These are phyloP conservation scores for Antitype chi DNA, from an alignment of 2,888 invertebrate genomes.

Conservation along the genomic window DNA sequence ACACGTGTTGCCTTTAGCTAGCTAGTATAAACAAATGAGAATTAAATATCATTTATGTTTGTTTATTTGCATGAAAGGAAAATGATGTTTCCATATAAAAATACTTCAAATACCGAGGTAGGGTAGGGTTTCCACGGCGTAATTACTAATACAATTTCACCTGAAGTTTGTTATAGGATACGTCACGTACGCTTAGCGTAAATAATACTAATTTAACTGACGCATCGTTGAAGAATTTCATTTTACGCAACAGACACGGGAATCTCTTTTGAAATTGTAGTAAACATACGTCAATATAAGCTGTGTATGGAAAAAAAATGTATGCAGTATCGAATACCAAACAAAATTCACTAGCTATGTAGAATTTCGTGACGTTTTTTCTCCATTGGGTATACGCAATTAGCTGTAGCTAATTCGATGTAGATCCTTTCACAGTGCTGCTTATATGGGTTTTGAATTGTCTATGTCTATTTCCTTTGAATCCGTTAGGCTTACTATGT, in stretches of 20 bases:
- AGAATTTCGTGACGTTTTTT: background rate
- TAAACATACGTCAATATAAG: slow-evolving; percentile 33
- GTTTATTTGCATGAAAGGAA: slow-evolving; percentile 34
- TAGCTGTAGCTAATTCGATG: background rate
- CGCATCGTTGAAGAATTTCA: slow-evolving; percentile 53
- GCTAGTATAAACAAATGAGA: slow-evolving; percentile 26
- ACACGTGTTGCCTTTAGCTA: slow-evolving; percentile 22
- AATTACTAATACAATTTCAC: slow-evolving; percentile 51
- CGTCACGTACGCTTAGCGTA: slow-evolving; percentile 42
- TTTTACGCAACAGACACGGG: slow-evolving; percentile 52
- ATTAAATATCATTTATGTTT: slow-evolving; percentile 25
- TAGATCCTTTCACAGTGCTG: background rate
- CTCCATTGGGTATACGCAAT: too few relatives aligned
- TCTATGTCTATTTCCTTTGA: background rate
- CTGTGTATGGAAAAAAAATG: slow-evolving; percentile 9
- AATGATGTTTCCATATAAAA: slow-evolving; percentile 23
- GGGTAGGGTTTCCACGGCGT: slow-evolving; percentile 54
- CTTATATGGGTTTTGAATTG: background rate
- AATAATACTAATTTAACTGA: slow-evolving; percentile 49
- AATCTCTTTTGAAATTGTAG: slow-evolving; percentile 51
- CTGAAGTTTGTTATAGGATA: slow-evolving; percentile 52
- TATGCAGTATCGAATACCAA: too few relatives aligned
- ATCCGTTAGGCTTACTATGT: background rate
- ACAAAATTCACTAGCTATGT: background rate
- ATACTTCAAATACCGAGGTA: slow-evolving; percentile 30